Evolutionary conservation across 1,140 invertebrate genomes (phyloP).

Genomic region (Rhopalosiphum maidis): DNA sequence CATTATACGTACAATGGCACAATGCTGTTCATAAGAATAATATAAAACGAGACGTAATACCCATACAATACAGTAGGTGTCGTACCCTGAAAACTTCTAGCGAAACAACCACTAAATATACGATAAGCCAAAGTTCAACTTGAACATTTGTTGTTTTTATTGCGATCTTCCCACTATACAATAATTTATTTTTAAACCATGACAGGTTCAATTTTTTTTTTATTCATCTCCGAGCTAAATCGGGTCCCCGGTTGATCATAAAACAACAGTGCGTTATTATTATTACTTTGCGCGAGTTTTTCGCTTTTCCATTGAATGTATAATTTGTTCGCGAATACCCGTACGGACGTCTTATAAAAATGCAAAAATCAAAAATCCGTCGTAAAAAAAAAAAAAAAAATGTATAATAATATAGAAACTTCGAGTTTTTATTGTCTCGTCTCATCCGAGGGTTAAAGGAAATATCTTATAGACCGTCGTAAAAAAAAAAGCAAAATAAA

Average conservation of each 20-base stretch:
- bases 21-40: not conserved
- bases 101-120: conserved; percentile 5
- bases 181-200: conserved; percentile 47
- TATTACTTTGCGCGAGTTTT: conserved; percentile 34
- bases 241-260: conserved; percentile 40
- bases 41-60: not conserved
- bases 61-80: conserved; percentile 9
- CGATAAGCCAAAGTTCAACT: conserved; percentile 41
- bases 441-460: not conserved
- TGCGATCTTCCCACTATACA: not conserved
- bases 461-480: conserved; percentile 25
- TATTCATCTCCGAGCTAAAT: not conserved
- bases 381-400: conserved; percentile 28
- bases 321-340: conserved; percentile 25
- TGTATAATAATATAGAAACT: conserved; percentile 18
- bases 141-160: conserved; percentile 40
- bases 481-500: conserved; percentile 22
- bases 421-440: conserved; percentile 33
- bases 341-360: conserved; percentile 43
- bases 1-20: not conserved
- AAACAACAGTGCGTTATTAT: conserved; percentile 43
- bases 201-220: conserved; percentile 49
- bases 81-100: not conserved
- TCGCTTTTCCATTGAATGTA: conserved; percentile 14
- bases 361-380: conserved; percentile 54